Percentiles rank a stretch among this genome's conserved stretches.
phyloP scores from a whole-genome alignment of 2,113 vertebrate species.

The Ageneiosus marmoratus region DNA sequence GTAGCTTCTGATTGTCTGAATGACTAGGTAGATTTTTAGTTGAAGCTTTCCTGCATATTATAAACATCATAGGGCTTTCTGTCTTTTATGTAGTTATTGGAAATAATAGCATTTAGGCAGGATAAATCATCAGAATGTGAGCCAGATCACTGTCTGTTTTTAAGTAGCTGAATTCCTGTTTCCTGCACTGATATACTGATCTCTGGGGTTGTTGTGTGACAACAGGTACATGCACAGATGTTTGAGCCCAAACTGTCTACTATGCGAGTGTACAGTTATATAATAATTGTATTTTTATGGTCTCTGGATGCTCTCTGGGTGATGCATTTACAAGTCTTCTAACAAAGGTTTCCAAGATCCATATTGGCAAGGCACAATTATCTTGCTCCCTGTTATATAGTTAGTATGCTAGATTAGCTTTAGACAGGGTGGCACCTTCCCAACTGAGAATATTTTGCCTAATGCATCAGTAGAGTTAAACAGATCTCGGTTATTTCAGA shows the following conservation, averaged over 20 bases:
- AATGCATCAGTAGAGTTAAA: neutral
- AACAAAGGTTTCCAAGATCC: neutral
- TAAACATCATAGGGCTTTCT: conserved; percentile 30
- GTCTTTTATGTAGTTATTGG: neutral
- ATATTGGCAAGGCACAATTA: neutral
- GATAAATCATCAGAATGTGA: neutral
- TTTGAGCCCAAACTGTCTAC: neutral
- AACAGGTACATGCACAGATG: neutral
- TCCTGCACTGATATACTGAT: neutral
- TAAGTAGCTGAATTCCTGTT: neutral
- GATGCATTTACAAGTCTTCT: neutral
- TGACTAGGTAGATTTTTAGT: neutral
- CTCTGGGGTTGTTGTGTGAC: neutral
- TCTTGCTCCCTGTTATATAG: neutral
- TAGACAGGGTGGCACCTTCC: neutral
- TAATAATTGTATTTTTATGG: neutral
- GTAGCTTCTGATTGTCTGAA: neutral
- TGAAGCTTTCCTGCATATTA: neutral
- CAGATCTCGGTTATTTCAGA: neutral
- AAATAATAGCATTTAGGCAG: neutral
- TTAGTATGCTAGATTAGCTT: neutral
- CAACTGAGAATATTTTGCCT: neutral
- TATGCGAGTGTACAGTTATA: neutral
- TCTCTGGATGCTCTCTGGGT: neutral
- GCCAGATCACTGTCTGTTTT: neutral